Percentiles rank a stretch among this genome's conserved stretches.
Conservation (phyloP, 2,113 vertebrate genomes). For the Ptilonorhynchus violaceus region DNA sequence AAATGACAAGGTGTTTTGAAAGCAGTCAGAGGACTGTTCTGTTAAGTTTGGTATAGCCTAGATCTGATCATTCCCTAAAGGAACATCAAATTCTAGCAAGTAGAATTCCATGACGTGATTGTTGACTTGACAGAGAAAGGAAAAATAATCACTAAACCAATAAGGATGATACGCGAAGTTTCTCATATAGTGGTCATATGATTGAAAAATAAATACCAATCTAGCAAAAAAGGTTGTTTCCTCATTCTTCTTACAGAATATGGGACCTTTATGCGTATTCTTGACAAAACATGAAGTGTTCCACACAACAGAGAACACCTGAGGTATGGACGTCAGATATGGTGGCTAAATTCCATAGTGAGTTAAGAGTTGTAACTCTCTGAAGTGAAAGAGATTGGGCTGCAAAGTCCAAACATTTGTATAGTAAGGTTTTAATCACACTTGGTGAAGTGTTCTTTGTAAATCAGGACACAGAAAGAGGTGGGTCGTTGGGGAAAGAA, state of each 20-base stretch:
- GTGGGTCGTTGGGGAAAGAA: conserved; percentile 31
- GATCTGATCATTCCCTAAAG: conserved; percentile 26
- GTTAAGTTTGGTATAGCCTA: conserved; percentile 65
- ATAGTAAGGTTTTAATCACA: conserved; percentile 45
- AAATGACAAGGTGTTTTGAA: conserved; percentile 50
- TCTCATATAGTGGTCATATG: conserved; percentile 76
- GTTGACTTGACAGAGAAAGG: conserved; percentile 55
- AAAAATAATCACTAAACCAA: conserved; percentile 52
- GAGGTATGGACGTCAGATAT: conserved; percentile 68
- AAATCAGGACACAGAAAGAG: conserved; percentile 45
- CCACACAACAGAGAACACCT: conserved; percentile 70
- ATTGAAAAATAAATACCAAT: conserved; percentile 78
- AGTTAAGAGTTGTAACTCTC: conserved; percentile 61
- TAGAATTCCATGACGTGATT: conserved; percentile 31
- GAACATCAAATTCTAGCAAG: conserved; percentile 32
- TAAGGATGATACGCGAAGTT: conserved; percentile 48
- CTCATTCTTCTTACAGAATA: conserved; percentile 60
- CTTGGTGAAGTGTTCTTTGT: conserved; percentile 56
- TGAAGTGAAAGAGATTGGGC: conserved; percentile 53
- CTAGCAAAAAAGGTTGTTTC: conserved; percentile 53
- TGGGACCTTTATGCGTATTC: conserved; percentile 56
- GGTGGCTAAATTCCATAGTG: conserved; percentile 71
- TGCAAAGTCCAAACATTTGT: conserved; percentile 60
- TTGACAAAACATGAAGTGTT: conserved; percentile 69
- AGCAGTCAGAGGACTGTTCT: conserved; percentile 56